These are phyloP conservation scores for Emys orbicularis DNA, from an alignment of 2,797 vertebrate genomes.

Conservation along the genomic window DNA sequence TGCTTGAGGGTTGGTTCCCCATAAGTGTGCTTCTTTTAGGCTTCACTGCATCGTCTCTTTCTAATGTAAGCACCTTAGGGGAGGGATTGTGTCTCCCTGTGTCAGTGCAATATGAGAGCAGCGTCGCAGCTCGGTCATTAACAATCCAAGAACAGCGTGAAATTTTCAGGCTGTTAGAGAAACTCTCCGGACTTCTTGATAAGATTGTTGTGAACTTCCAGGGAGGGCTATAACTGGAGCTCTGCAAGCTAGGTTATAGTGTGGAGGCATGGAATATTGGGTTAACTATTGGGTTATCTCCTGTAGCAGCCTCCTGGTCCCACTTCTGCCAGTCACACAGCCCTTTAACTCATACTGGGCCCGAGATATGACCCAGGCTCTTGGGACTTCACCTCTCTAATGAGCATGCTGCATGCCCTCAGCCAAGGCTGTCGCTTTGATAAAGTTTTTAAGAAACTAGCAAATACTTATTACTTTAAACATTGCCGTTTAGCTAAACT, in stretches of 20 bases:
- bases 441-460: accelerated
- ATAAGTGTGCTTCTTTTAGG: neutral
- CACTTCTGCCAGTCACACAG: accelerated
- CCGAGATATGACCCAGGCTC: accelerated
- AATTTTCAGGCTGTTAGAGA: neutral
- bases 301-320: neutral
- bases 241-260: neutral
- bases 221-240: neutral
- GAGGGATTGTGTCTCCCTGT: neutral
- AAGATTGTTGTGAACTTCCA: neutral
- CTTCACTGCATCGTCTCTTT: neutral
- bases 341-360: accelerated
- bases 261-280: neutral
- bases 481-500: neutral
- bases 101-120: neutral
- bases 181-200: neutral
- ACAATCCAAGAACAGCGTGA: neutral
- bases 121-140: neutral
- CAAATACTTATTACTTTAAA: neutral
- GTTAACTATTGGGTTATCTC: neutral
- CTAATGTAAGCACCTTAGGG: neutral
- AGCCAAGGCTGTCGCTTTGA: neutral
- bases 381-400: accelerated
- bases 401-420: neutral
- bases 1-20: neutral